A percentile compares a stretch with the other conserved stretches of the same genome.
phyloP scores from a whole-genome alignment of 2,888 invertebrate species.

The Ptilodon capucinus region DNA sequence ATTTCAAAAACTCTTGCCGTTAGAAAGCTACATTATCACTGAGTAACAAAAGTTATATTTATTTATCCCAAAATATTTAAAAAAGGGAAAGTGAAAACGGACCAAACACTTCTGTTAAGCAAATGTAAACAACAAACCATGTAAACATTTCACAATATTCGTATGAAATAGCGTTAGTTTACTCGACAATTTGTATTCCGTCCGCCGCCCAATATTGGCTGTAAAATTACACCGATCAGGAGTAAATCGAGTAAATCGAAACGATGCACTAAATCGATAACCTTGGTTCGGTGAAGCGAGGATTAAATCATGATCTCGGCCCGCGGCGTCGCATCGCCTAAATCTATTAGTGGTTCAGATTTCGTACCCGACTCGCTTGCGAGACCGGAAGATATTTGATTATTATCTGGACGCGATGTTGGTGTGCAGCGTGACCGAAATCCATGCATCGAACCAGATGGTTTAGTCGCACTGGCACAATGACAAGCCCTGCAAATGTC shows the following conservation, averaged over 20 bases:
- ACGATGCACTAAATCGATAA: neutral
- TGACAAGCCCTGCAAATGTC: no score
- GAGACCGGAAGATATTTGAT: neutral
- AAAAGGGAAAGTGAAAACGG: no score
- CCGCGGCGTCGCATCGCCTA: neutral
- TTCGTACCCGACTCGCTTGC: neutral
- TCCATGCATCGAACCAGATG: no score
- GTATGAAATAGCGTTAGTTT: conserved; percentile 1
- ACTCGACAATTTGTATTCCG: neutral
- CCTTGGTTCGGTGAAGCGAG: neutral
- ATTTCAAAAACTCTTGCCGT: no score
- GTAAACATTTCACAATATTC: no score
- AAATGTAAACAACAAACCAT: no score
- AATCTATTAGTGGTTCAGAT: neutral
- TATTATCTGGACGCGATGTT: neutral
- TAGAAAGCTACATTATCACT: no score
- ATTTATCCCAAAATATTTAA: no score
- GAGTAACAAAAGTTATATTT: no score
- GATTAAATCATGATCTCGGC: neutral
- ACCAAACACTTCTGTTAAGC: no score
- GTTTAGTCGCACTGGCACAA: no score
- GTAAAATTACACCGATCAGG: neutral
- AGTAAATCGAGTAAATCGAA: neutral
- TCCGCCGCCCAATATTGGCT: neutral
- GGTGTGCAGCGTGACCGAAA: no score